Evolutionary conservation across 1,140 invertebrate species (phyloP).

Genomic region (Trichogramma pretiosum): DNA sequence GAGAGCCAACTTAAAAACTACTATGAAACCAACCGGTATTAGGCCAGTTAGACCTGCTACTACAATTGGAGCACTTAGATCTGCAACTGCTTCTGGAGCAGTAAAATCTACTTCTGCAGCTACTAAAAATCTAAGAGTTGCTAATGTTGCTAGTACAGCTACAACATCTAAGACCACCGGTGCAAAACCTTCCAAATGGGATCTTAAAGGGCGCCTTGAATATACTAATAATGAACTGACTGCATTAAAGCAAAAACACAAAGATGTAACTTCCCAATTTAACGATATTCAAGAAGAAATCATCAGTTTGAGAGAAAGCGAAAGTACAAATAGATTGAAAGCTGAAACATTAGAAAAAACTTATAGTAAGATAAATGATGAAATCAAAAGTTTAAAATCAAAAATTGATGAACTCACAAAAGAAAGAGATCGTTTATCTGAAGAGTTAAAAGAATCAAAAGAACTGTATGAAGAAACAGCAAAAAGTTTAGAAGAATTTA

Average conservation of each 20-base stretch:
- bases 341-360: slow-evolving; percentile 34
- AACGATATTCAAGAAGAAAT: slow-evolving; percentile 47
- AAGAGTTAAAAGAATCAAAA: slow-evolving; percentile 29
- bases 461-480: slow-evolving; percentile 23
- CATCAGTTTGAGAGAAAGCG: slow-evolving; percentile 29
- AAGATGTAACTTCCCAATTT: slow-evolving; percentile 44
- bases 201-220: slow-evolving; percentile 33
- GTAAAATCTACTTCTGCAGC: no score
- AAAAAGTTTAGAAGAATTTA: slow-evolving; percentile 24
- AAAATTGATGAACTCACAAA: slow-evolving; percentile 26
- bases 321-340: slow-evolving; percentile 25
- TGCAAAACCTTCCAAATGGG: slow-evolving; percentile 32
- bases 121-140: no score
- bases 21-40: slow-evolving; percentile 9
- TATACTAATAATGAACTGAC: slow-evolving; percentile 26
- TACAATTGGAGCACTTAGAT: slow-evolving; percentile 2
- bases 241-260: slow-evolving; percentile 48
- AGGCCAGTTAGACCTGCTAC: slow-evolving; percentile 13
- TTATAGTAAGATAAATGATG: slow-evolving; percentile 19
- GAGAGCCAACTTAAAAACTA: slow-evolving; percentile 22
- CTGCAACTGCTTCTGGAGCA: background rate
- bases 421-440: slow-evolving; percentile 27
- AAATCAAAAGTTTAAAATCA: slow-evolving; percentile 33
- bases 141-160: no score
- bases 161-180: slow-evolving; percentile 14